Evolutionary conservation across 2,797 vertebrate genomes (phyloP).

Genomic region (Onychomys arenicola): DNA sequence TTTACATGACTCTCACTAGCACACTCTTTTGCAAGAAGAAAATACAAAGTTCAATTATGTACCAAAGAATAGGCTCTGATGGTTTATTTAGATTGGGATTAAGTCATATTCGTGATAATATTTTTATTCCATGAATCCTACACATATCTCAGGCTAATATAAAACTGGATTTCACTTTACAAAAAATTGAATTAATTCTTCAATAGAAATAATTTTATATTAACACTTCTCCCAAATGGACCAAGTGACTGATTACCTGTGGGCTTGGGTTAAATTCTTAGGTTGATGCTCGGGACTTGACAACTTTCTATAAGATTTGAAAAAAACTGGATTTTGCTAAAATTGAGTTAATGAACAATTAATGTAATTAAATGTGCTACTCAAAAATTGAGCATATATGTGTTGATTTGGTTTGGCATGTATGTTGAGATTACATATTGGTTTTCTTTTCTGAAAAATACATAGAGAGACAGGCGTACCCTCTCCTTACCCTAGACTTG

Average conservation of each 20-base stretch:
- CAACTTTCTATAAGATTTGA: slow-evolving; percentile 30
- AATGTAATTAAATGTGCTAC: background rate
- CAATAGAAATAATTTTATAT: slow-evolving; percentile 39
- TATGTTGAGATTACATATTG: background rate
- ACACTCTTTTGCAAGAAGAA: slow-evolving; percentile 38
- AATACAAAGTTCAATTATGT: slow-evolving; percentile 25
- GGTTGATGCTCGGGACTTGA: background rate
- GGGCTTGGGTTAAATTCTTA: background rate
- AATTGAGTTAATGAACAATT: slow-evolving; percentile 23
- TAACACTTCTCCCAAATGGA: background rate
- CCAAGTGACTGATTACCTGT: background rate
- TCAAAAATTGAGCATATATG: background rate
- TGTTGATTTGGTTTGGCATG: slow-evolving; percentile 28
- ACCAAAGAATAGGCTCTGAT: background rate
- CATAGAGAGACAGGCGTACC: background rate
- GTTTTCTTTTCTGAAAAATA: slow-evolving; percentile 9
- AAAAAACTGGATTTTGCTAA: slow-evolving; percentile 16
- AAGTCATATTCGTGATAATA: background rate
- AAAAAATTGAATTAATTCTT: slow-evolving; percentile 48
- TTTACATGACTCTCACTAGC: background rate
- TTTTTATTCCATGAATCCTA: slow-evolving; percentile 62
- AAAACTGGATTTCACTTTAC: background rate
- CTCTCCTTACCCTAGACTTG: background rate
- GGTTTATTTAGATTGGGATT: slow-evolving; percentile 52
- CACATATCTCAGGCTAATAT: slow-evolving; percentile 24